Evolutionary conservation across 2,797 vertebrate genomes (phyloP).

Genomic region (Todus mexicanus): DNA sequence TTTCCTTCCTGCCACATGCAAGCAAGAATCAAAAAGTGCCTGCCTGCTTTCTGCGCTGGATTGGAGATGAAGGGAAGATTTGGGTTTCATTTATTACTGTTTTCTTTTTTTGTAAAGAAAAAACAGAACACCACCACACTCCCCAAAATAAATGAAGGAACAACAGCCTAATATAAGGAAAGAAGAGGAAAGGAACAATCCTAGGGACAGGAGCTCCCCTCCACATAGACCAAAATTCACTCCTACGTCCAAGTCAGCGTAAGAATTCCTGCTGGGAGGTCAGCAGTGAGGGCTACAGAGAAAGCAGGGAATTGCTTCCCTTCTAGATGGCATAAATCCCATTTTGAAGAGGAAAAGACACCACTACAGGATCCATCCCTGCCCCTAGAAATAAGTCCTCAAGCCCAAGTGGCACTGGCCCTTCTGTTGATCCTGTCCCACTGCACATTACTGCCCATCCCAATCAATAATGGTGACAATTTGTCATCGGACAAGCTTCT

Average conservation of each 20-base stretch:
- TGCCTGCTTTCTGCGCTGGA: neutral
- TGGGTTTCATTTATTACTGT: neutral
- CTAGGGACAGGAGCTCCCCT: neutral
- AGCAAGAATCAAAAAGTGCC: neutral
- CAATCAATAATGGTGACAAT: neutral
- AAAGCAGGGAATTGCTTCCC: neutral
- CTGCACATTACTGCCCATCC: neutral
- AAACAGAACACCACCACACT: neutral
- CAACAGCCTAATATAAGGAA: neutral
- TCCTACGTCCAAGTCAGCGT: neutral
- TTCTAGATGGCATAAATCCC: neutral
- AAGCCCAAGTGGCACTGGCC: neutral
- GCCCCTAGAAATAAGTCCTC: neutral
- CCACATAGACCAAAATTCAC: neutral
- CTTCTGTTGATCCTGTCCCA: neutral
- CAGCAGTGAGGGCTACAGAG: neutral
- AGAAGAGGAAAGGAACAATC: neutral
- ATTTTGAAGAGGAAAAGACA: neutral
- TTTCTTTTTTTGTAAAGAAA: neutral
- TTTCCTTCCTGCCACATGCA: conserved; percentile 32
- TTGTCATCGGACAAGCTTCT: neutral
- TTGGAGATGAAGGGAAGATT: neutral
- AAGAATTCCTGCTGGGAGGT: neutral
- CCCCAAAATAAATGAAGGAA: neutral
- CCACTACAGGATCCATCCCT: neutral